phyloP scores from a whole-genome alignment of 2,113 vertebrate species.

The Poicephalus gulielmi region DNA sequence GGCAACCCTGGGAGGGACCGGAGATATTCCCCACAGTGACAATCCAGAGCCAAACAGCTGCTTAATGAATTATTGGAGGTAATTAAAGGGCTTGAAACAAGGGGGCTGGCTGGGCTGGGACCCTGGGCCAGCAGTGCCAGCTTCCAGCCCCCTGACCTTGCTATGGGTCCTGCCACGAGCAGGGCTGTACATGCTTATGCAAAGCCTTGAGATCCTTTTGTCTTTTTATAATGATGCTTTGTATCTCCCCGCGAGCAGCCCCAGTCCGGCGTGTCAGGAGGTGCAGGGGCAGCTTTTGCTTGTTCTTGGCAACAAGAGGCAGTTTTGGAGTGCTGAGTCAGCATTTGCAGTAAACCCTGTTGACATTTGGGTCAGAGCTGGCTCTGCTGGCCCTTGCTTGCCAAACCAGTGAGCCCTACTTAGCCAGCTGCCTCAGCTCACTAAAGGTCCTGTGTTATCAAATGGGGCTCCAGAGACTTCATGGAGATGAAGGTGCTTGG shows the following conservation, averaged over 20 bases:
- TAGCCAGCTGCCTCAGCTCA: rapidly evolving
- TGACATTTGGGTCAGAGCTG: neutral
- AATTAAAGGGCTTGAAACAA: neutral
- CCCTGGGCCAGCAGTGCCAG: neutral
- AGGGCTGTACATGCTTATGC: rapidly evolving
- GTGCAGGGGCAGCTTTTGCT: neutral
- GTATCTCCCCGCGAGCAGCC: rapidly evolving
- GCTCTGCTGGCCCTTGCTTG: neutral
- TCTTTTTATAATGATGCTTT: neutral
- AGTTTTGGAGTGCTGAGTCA: neutral
- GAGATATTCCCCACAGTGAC: neutral
- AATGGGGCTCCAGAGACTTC: neutral
- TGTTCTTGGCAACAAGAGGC: neutral
- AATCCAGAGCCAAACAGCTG: neutral
- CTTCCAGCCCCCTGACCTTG: neutral
- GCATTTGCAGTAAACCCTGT: neutral
- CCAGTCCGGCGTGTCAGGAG: rapidly evolving
- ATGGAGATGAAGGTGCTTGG: neutral
- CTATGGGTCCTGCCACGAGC: rapidly evolving
- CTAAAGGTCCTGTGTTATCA: neutral
- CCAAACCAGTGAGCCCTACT: neutral
- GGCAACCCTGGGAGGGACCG: neutral
- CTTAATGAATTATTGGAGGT: neutral
- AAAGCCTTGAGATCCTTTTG: neutral
- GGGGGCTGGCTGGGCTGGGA: neutral